A percentile compares a stretch with the other conserved stretches of the same genome.
Conservation (phyloP, 2,113 vertebrate species). For the Thinocorus orbignyianus region DNA sequence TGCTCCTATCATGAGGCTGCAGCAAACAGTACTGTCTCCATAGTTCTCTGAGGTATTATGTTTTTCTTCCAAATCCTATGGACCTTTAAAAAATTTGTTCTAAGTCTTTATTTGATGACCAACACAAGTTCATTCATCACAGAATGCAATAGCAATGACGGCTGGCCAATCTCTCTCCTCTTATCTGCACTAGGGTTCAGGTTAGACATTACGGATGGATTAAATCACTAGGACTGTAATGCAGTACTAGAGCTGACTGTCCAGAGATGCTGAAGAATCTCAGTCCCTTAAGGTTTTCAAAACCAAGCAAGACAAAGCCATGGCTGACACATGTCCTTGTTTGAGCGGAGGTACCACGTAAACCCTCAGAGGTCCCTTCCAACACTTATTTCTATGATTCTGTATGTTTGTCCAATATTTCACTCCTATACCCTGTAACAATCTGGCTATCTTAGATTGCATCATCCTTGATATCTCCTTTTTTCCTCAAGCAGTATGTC, state of each 20-base stretch:
- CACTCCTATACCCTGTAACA: not conserved
- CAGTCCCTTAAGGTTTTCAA: not conserved
- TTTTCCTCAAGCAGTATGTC: not conserved
- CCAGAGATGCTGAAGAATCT: not conserved
- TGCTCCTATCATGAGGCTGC: not conserved
- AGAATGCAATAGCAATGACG: not conserved
- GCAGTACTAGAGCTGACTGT: not conserved
- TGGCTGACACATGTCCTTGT: not conserved
- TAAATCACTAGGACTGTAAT: not conserved
- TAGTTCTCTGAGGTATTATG: not conserved
- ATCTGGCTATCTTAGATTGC: not conserved
- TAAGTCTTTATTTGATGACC: not conserved
- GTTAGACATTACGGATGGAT: not conserved
- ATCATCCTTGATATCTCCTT: not conserved
- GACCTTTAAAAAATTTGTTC: not conserved
- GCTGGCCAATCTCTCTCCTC: not conserved
- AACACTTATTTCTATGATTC: not conserved
- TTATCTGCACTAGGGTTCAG: not conserved
- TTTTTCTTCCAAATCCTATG: not conserved
- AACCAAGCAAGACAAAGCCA: not conserved
- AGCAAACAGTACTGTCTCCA: not conserved
- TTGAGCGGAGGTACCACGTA: not conserved
- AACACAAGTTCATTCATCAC: not conserved
- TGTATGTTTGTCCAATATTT: not conserved
- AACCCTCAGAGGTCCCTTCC: not conserved